Base-by-base conservation (phyloP, 2,888 invertebrate species). In the Pseudococcus viburni region DNA sequence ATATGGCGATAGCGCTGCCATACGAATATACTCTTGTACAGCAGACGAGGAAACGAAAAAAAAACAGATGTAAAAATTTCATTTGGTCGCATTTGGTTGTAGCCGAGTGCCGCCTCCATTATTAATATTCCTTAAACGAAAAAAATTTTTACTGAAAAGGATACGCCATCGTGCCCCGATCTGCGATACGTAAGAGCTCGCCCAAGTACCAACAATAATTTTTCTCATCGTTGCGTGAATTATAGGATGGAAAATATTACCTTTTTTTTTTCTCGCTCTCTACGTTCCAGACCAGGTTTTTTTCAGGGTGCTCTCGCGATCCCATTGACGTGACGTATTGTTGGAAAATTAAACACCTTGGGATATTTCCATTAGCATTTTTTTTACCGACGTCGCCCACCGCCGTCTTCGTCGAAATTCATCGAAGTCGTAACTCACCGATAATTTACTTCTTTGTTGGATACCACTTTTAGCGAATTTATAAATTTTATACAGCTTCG, bases 301-400 rank as follows among this genome's bases (percentile, higher is more conserved):
- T 73, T 73, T 73, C 68, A 12, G 19, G 59, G 59, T 19, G 59
- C 19, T 59, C 59, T 19, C 59, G 68, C 26, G 22, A 15, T 73
- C 12, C 22, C 22, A 5, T 73, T 73, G 68, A 73, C 68, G 68
- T 73, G 33, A 73, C 26, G 68, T 73, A 73, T 73, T 73, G 68
- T 73, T 26, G 33, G 68, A 73, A 73, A 73, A 73, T 73, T 73
- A 73, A 73, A 22, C 68, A 73, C 68, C 68, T 73, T 73, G 68
- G 68, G 68, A 73, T 73, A 73, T 73, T 73, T 73, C 68, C 68
- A 73, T 73, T 73, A 73, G 68, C 68, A 26, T 73, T 26, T 26
- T 73, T 73, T 73, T 33, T 33, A 33, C 26, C 26, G 3, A 33
- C 26, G 26, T 33, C 26, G 26, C 26, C 26, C 26, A 33, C 26